phyloP scores from a whole-genome alignment of 2,797 vertebrate genomes.

The Crocidura indochinensis region DNA sequence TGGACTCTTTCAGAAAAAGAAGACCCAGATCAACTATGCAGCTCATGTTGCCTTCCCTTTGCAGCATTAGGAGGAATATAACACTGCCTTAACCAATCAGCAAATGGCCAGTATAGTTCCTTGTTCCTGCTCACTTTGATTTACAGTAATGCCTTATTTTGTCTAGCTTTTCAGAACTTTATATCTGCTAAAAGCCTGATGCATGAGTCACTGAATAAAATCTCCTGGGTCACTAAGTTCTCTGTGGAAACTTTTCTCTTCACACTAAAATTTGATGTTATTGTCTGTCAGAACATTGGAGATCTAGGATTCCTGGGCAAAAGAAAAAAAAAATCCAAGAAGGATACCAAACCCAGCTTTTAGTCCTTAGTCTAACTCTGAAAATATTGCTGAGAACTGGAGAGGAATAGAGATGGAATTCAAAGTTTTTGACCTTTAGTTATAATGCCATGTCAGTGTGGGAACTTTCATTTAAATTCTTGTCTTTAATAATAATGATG shows the following conservation, averaged over 20 bases:
- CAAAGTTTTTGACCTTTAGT: not conserved
- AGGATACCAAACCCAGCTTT: not conserved
- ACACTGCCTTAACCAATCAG: not conserved
- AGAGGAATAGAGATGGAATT: not conserved
- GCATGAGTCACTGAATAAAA: not conserved
- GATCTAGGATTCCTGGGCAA: conserved; percentile 13
- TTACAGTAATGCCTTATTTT: not conserved
- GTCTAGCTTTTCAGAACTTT: not conserved
- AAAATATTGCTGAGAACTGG: not conserved
- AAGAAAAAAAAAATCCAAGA: not conserved
- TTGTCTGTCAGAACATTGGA: conserved; percentile 20
- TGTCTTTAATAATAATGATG: conserved; percentile 38
- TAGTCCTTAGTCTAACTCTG: conserved; percentile 30
- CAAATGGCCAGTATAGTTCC: not conserved
- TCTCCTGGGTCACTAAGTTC: not conserved
- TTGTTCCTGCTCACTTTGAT: not conserved
- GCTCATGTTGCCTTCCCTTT: not conserved
- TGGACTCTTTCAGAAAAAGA: not conserved
- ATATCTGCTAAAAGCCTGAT: not conserved
- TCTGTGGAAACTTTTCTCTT: conserved; percentile 3
- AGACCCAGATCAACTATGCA: not conserved
- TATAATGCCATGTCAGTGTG: conserved; percentile 44
- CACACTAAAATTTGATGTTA: conserved; percentile 8
- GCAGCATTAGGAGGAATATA: not conserved
- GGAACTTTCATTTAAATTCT: conserved; percentile 78